Evolutionary conservation across 2,888 invertebrate genomes (phyloP).

Genomic region (Balanococcus diminutus): DNA sequence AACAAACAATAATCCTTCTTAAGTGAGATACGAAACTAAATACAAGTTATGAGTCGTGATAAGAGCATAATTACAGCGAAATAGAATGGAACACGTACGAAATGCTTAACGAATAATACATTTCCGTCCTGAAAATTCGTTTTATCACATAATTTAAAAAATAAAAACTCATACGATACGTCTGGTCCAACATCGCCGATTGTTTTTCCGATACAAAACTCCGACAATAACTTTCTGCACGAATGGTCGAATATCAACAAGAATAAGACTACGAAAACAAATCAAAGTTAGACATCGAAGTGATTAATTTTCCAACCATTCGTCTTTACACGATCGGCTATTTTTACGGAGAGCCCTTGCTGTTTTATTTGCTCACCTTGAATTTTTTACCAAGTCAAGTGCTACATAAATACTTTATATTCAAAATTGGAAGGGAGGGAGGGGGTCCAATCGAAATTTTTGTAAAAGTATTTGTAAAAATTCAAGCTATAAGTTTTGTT

Average conservation of each 20-base stretch:
- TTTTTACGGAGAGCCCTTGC: too few species aligned
- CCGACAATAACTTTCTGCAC: not conserved
- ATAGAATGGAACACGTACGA: slow-evolving; percentile 6
- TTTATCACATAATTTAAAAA: not conserved
- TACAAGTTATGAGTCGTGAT: not conserved
- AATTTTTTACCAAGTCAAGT: too few species aligned
- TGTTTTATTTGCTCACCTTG: too few species aligned
- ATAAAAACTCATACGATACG: not conserved
- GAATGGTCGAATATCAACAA: not conserved
- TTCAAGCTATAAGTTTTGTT: too few species aligned
- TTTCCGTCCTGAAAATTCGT: not conserved
- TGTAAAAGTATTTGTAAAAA: too few species aligned
- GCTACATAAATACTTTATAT: too few species aligned
- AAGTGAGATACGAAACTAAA: not conserved
- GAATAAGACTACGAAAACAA: not conserved
- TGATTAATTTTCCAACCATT: not conserved
- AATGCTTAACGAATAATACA: not conserved
- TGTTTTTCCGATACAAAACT: not conserved
- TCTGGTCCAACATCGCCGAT: not conserved
- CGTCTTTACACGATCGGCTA: too few species aligned
- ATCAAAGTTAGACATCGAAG: too few species aligned
- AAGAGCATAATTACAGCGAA: not conserved
- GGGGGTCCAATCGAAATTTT: too few species aligned
- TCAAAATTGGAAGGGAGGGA: too few species aligned
- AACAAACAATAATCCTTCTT: not conserved